phyloP scores from a whole-genome alignment of 2,888 invertebrate genomes.

The Thereva nobilitata region DNA sequence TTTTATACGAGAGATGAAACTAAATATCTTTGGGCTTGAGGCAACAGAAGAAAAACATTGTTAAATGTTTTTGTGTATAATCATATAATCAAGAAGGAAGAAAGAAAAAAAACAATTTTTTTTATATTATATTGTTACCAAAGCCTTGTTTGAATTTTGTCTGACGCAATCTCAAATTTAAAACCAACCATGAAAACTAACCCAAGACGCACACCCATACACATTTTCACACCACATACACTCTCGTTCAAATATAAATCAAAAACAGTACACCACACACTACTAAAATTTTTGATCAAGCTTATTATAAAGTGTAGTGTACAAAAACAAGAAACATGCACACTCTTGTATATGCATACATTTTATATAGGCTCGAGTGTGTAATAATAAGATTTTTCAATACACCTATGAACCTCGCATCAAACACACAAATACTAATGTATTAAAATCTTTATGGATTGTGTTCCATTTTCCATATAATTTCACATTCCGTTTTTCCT shows the following conservation, averaged over 20 bases:
- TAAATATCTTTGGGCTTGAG: too few species aligned
- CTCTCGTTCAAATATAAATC: too few species aligned
- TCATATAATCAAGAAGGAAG: too few species aligned
- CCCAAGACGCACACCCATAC: constrained; percentile 5
- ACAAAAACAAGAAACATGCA: neutral
- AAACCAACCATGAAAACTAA: constrained; percentile 9
- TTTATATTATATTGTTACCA: neutral
- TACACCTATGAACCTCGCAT: neutral
- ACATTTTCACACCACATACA: neutral
- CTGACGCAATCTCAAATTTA: constrained; percentile 23
- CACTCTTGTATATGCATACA: neutral
- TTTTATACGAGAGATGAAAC: too few species aligned
- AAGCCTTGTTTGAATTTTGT: neutral
- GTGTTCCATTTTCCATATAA: constrained; percentile 20
- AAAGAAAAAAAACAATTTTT: neutral
- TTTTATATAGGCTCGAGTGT: neutral
- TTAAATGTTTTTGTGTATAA: too few species aligned
- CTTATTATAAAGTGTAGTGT: too few species aligned
- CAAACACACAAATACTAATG: neutral
- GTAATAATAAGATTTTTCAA: too few species aligned
- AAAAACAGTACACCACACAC: too few species aligned
- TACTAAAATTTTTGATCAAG: too few species aligned
- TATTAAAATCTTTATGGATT: neutral
- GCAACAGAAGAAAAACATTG: too few species aligned
- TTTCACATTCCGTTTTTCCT: constrained; percentile 18